Evolutionary conservation across 2,113 vertebrate genomes (phyloP).

Genomic region (Antennarius striatus): DNA sequence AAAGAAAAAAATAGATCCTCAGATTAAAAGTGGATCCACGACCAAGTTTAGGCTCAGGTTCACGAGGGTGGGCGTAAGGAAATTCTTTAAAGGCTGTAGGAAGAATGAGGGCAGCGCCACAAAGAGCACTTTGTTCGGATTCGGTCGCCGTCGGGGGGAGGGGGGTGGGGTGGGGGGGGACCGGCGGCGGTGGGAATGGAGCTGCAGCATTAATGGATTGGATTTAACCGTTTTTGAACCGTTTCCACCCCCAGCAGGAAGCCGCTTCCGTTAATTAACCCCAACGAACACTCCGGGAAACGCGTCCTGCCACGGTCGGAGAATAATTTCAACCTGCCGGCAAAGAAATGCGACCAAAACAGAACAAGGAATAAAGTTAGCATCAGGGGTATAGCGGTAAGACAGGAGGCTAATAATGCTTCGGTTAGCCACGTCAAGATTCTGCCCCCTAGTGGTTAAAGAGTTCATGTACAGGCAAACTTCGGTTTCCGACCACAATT

Average conservation of each 20-base stretch:
- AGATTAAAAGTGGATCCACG: constrained; percentile 10
- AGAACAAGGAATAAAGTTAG: no score
- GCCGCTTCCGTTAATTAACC: background rate
- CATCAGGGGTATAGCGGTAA: no score
- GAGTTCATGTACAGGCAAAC: no score
- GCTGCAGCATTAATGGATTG: constrained; percentile 53
- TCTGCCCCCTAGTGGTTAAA: no score
- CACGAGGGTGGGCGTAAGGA: constrained; percentile 35
- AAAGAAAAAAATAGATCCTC: constrained; percentile 19
- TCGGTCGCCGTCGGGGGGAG: background rate
- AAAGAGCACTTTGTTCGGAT: constrained; percentile 75
- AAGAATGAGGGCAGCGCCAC: constrained; percentile 69
- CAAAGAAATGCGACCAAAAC: no score
- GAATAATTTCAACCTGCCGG: no score
- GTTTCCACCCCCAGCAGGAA: background rate
- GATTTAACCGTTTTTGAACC: constrained; percentile 32
- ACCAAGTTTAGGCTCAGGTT: constrained; percentile 26
- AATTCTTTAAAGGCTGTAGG: constrained; percentile 60
- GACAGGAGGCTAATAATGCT: no score
- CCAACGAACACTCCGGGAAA: background rate
- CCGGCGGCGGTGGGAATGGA: constrained; percentile 29
- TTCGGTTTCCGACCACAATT: no score
- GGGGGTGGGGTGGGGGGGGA: constrained; percentile 36
- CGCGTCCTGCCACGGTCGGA: background rate
- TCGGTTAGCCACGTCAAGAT: no score